These are phyloP conservation scores for Chironomus tentans DNA, from an alignment of 2,888 invertebrate species.

Conservation along the genomic window DNA sequence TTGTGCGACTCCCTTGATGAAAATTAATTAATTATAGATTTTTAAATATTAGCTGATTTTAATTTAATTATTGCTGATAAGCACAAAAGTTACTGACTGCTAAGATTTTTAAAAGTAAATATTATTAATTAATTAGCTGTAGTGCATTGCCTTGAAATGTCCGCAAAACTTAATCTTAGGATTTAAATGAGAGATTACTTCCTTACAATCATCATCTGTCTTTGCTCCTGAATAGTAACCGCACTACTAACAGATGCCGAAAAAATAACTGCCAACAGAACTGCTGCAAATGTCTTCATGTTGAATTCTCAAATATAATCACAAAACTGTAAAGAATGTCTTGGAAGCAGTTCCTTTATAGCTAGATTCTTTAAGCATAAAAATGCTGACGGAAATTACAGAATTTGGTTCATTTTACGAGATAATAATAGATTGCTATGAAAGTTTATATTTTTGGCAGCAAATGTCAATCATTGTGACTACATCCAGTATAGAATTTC, in stretches of 20 bases:
- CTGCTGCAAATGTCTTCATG: background rate
- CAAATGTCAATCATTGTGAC: too few species aligned
- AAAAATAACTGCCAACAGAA: background rate
- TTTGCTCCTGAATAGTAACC: background rate
- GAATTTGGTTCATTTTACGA: background rate
- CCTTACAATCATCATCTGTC: slow-evolving; percentile 2
- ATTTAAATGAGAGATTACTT: too few species aligned
- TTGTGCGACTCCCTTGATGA: background rate
- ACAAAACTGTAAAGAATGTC: too few species aligned
- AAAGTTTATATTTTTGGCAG: too few species aligned
- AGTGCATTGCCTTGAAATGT: too few species aligned
- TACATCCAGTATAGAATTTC: too few species aligned
- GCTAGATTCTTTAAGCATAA: background rate
- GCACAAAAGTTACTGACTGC: too few species aligned
- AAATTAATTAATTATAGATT: background rate
- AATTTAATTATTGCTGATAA: background rate
- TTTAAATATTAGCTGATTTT: background rate
- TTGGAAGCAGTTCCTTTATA: background rate
- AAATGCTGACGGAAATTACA: background rate
- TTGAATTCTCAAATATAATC: background rate
- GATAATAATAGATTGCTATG: background rate
- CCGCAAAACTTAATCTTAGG: too few species aligned
- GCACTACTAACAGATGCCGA: background rate
- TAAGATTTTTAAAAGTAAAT: too few species aligned
- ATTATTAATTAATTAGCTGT: too few species aligned